Percentiles rank a stretch among this genome's conserved stretches.
These are phyloP conservation scores for Sebastes itinus DNA, from an alignment of 2,797 vertebrate genomes.

Conservation along the genomic window DNA sequence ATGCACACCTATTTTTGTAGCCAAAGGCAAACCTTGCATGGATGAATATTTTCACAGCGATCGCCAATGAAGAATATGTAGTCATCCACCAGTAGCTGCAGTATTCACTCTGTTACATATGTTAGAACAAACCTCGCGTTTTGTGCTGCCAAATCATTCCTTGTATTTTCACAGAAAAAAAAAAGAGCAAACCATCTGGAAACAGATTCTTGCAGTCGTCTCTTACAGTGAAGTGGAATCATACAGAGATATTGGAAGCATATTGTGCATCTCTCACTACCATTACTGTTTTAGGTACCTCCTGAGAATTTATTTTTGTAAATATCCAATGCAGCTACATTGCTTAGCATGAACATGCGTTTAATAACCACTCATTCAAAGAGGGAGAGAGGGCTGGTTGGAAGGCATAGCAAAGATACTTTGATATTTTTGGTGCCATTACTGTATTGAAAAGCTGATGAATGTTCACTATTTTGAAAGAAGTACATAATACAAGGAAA, in stretches of 20 bases:
- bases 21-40: slow-evolving; percentile 25
- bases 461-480: slow-evolving; percentile 48
- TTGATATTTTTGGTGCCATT: slow-evolving; percentile 48
- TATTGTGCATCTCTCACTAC: slow-evolving; percentile 13
- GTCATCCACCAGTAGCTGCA: slow-evolving; percentile 11
- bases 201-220: slow-evolving; percentile 7
- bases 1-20: not conserved
- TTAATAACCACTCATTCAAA: slow-evolving; percentile 69
- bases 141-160: slow-evolving; percentile 66
- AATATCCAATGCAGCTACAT: slow-evolving; percentile 60
- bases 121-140: slow-evolving; percentile 12
- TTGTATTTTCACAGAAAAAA: slow-evolving; percentile 47
- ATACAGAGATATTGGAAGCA: slow-evolving; percentile 22
- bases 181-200: slow-evolving; percentile 2
- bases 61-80: not conserved
- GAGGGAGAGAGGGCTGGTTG: slow-evolving; percentile 8
- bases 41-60: slow-evolving; percentile 17
- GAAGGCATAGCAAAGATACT: slow-evolving; percentile 26
- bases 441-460: slow-evolving; percentile 66
- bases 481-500: slow-evolving; percentile 39
- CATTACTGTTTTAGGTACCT: slow-evolving; percentile 30
- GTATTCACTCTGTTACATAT: not conserved
- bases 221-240: slow-evolving; percentile 38
- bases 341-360: slow-evolving; percentile 34
- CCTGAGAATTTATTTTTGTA: slow-evolving; percentile 38